These are phyloP conservation scores for Erpornis zantholeuca DNA, from an alignment of 2,113 vertebrate species.

Conservation along the genomic window DNA sequence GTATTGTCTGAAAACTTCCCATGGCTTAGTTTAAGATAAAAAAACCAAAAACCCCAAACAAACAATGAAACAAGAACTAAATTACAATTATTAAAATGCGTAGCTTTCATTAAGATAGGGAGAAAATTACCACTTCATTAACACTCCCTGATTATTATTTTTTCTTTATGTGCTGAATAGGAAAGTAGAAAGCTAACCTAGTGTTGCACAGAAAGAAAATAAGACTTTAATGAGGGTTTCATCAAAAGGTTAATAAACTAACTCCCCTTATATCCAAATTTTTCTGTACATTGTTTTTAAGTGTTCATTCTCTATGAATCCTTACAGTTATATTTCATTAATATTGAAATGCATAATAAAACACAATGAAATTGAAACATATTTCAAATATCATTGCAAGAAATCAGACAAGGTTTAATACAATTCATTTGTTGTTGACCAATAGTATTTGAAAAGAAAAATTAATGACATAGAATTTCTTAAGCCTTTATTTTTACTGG, in stretches of 20 bases:
- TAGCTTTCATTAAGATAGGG: neutral
- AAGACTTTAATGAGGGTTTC: neutral
- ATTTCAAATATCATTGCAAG: neutral
- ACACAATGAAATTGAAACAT: neutral
- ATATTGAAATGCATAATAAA: neutral
- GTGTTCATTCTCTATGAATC: neutral
- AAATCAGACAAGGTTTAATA: neutral
- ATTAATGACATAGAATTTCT: neutral
- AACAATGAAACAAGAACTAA: neutral
- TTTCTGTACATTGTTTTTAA: neutral
- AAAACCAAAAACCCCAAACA: rapidly evolving
- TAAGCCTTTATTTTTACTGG: neutral
- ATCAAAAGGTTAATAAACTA: neutral
- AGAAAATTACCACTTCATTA: neutral
- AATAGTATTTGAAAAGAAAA: neutral
- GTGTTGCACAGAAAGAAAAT: neutral
- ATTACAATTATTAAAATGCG: neutral
- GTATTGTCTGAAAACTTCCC: neutral
- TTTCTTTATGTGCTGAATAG: neutral
- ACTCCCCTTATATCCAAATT: rapidly evolving
- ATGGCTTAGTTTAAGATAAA: neutral
- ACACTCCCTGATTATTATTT: neutral
- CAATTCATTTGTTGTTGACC: neutral
- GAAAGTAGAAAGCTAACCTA: neutral
- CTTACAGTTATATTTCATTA: neutral